phyloP scores from a whole-genome alignment of 2,797 vertebrate species.

The Pseudochromis fuscus region DNA sequence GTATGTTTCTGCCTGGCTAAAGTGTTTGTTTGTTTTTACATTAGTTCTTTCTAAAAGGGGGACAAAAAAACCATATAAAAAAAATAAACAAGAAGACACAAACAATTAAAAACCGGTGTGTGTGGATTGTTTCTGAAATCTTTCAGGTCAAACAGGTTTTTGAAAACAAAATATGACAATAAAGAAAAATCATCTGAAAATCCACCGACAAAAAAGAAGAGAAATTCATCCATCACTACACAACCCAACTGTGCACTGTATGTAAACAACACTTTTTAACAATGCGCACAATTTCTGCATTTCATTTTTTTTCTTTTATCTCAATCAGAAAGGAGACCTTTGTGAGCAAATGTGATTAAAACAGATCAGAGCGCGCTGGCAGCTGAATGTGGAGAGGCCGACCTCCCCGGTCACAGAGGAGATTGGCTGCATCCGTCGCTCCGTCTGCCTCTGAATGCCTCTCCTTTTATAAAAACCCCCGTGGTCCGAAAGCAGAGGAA shows the following conservation, averaged over 20 bases:
- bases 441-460: slow-evolving; percentile 80
- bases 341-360: slow-evolving; percentile 3
- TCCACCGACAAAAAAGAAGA: too few species aligned
- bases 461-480: slow-evolving; percentile 82
- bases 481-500: slow-evolving; percentile 70
- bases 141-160: neutral
- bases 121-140: neutral
- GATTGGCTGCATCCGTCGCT: slow-evolving; percentile 48
- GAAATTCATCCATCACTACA: neutral
- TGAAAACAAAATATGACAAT: neutral
- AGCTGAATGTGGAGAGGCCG: slow-evolving; percentile 18
- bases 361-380: slow-evolving; percentile 7
- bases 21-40: too few species aligned
- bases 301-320: neutral
- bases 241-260: neutral
- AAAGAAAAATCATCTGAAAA: neutral
- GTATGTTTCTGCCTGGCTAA: too few species aligned
- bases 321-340: neutral
- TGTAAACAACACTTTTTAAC: neutral
- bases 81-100: too few species aligned
- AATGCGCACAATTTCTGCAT: neutral
- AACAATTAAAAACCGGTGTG: too few species aligned
- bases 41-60: too few species aligned
- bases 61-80: too few species aligned
- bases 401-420: slow-evolving; percentile 29